phyloP scores from a whole-genome alignment of 30 jellyfish, hydroid and myxozoan species.

The Aurelia sp. region DNA sequence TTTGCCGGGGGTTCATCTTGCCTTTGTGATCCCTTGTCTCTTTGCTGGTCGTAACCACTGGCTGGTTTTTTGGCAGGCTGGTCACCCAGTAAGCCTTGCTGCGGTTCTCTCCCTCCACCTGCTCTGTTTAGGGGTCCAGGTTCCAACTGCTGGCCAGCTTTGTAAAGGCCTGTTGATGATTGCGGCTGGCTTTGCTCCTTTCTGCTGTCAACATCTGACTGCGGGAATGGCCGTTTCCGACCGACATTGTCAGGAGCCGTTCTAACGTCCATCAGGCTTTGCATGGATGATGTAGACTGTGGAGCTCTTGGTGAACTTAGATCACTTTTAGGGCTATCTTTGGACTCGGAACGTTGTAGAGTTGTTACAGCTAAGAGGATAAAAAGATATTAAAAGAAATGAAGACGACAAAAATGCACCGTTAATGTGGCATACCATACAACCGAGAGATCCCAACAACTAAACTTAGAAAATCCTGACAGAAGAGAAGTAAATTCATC shows the following conservation, averaged over 20 bases:
- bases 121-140: conserved; percentile 3
- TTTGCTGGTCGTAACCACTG: conserved; percentile 16
- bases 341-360: conserved; percentile 17
- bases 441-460: too few relatives aligned
- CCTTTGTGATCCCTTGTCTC: conserved; percentile 3
- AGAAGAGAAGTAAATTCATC: too few relatives aligned
- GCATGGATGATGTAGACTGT: not conserved
- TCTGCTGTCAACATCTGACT: not conserved
- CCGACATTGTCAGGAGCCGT: not conserved
- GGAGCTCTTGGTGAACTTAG: not conserved
- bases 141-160: not conserved
- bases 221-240: conserved; percentile 12
- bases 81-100: not conserved
- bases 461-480: too few relatives aligned
- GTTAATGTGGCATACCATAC: too few relatives aligned
- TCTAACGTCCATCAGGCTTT: conserved; percentile 9
- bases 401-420: too few relatives aligned
- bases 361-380: too few relatives aligned
- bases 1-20: conserved; percentile 38
- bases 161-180: not conserved
- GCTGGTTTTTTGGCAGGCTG: conserved; percentile 1
- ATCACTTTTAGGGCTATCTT: conserved; percentile 13
- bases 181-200: not conserved
- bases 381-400: too few relatives aligned
- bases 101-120: conserved; percentile 17